Conservation (phyloP, 2,113 vertebrate genomes). For the Tragelaphus buxtoni region DNA sequence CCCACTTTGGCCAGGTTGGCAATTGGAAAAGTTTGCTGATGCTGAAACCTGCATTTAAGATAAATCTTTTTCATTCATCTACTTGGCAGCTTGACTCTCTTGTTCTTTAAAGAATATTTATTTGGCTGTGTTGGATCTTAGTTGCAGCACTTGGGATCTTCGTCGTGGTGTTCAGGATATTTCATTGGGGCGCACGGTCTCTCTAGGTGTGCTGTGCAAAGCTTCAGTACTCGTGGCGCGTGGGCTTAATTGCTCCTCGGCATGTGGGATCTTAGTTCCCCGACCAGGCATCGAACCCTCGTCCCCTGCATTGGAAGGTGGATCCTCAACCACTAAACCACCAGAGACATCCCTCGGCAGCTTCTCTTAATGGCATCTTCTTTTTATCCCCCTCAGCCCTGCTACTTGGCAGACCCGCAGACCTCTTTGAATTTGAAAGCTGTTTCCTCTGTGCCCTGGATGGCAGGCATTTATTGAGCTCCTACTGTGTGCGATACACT, state of each 20-base stretch:
- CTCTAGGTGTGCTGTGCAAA: not conserved
- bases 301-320: not conserved
- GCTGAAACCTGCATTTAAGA: not conserved
- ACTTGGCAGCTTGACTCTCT: not conserved
- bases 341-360: not conserved
- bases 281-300: rapidly evolving
- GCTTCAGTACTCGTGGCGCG: rapidly evolving
- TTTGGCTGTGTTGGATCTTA: not conserved
- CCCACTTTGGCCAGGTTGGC: not conserved
- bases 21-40: not conserved
- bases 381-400: not conserved
- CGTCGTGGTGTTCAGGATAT: not conserved
- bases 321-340: not conserved
- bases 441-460: not conserved
- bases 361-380: not conserved
- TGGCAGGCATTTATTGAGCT: not conserved
- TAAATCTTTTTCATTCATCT: not conserved
- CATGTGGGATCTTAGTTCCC: not conserved
- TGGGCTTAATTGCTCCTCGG: not conserved
- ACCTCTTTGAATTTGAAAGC: not conserved
- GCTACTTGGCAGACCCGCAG: not conserved
- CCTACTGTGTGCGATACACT: not conserved
- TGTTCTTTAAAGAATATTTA: not conserved
- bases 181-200: not conserved
- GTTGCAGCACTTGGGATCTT: not conserved